Base-by-base conservation (phyloP, 2,797 vertebrate genomes). In the Mus minutoides region DNA sequence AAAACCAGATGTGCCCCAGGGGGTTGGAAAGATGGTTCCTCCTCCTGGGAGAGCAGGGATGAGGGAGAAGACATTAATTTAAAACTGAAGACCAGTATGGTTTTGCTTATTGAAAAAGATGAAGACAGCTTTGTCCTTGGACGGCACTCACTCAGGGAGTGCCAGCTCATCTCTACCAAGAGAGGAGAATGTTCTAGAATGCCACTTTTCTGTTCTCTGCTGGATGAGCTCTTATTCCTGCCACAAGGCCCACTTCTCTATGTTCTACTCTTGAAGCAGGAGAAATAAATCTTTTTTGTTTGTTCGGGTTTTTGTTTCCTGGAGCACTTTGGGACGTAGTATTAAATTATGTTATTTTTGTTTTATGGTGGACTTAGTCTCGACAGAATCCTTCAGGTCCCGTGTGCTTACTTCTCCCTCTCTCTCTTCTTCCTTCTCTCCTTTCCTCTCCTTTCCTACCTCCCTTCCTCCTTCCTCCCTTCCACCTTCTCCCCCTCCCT, bases 71-170 rank as follows among this genome's bases (percentile, higher is more conserved):
- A 54, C 34, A 37, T 69, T 40, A 37, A 49, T 73, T 84, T 91
- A 88, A 92, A 49, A 37, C 37, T 29, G 37, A 88, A 87, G 49
- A 37, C 9, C 21, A 83, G 40, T 21, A 29, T 60, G 31, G 9
- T 97, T 93, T 86, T 29, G 77, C 69, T 91, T 69, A 54, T 22
- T 86, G 93, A 43, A 43, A 76, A 85, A 54, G 64, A 58, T 7
- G 52, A 52, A 40, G 13, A 14, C 1, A 46, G 34, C 56, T 73
- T 43, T 75, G 75, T 37, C 31, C 62, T 46, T 0, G 22, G 56
- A 54, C 79, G 29, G 4, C 43, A 49, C 60, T 64, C 26, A 1
- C 56, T 83, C 46, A 62, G 83, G 62, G 34, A 71, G 34, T 10
- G 34, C 71, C 64, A 73, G 1, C 85, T 69, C 40, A 43, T 58